Conservation (phyloP, 2,888 invertebrate species). For the Rhamphomyia laevipes region DNA sequence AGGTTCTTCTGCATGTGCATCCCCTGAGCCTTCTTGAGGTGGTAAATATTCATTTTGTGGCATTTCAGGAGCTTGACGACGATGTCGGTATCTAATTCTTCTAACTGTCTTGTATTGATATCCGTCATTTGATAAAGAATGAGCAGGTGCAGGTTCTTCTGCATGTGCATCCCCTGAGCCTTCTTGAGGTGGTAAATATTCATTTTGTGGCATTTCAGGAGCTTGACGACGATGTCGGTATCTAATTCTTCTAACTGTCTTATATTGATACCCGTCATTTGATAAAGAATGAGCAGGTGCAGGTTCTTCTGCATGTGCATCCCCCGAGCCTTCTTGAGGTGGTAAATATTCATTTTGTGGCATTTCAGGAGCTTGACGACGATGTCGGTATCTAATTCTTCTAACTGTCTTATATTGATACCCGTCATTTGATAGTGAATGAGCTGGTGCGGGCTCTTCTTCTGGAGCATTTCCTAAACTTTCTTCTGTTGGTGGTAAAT, state of each 20-base stretch:
- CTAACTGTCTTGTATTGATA: neutral
- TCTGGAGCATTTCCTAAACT: too few species aligned
- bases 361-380: neutral
- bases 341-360: neutral
- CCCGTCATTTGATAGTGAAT: neutral
- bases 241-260: neutral
- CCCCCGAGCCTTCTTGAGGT: neutral
- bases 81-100: slow-evolving; percentile 1
- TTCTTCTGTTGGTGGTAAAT: neutral
- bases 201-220: neutral
- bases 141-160: neutral
- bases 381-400: neutral
- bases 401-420: neutral
- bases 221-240: neutral
- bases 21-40: neutral
- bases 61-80: slow-evolving; percentile 14
- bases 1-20: neutral
- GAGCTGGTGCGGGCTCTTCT: neutral
- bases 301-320: neutral
- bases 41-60: neutral
- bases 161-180: neutral
- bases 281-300: neutral
- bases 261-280: neutral
- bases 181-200: neutral
- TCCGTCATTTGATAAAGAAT: neutral